These are phyloP conservation scores for Pygoscelis adeliae DNA, from an alignment of 2,113 vertebrate species.

Conservation along the genomic window DNA sequence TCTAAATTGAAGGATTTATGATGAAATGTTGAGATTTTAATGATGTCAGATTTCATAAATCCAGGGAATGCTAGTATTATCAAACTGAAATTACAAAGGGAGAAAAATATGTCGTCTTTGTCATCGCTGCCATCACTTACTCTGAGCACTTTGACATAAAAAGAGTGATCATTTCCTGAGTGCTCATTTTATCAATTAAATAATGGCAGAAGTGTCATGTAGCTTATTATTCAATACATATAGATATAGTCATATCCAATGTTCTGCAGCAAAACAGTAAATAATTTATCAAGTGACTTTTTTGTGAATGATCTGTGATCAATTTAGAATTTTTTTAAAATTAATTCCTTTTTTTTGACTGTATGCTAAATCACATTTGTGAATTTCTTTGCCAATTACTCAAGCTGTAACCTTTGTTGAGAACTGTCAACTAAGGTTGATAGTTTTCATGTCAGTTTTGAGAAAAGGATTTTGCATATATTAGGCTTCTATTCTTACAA, in stretches of 20 bases:
- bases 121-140: background rate
- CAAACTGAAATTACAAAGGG: background rate
- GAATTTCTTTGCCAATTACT: background rate
- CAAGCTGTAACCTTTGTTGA: background rate
- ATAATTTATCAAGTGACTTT: background rate
- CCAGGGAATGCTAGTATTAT: background rate
- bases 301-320: background rate
- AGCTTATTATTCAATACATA: background rate
- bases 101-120: slow-evolving; percentile 41
- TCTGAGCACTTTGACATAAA: slow-evolving; percentile 37
- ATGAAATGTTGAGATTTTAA: slow-evolving; percentile 40
- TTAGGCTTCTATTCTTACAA: background rate
- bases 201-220: background rate
- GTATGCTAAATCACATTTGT: background rate
- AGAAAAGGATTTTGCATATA: background rate
- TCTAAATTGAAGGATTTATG: slow-evolving; percentile 29
- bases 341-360: background rate
- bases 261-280: background rate
- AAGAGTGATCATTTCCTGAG: slow-evolving; percentile 23
- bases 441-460: background rate
- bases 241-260: background rate
- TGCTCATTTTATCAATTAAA: slow-evolving; percentile 45
- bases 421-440: background rate
- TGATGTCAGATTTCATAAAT: slow-evolving; percentile 38
- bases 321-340: background rate